A percentile compares a stretch with the other conserved stretches of the same genome.
These are phyloP conservation scores for Fopius arisanus DNA, from an alignment of 1,140 invertebrate species.

Conservation along the genomic window DNA sequence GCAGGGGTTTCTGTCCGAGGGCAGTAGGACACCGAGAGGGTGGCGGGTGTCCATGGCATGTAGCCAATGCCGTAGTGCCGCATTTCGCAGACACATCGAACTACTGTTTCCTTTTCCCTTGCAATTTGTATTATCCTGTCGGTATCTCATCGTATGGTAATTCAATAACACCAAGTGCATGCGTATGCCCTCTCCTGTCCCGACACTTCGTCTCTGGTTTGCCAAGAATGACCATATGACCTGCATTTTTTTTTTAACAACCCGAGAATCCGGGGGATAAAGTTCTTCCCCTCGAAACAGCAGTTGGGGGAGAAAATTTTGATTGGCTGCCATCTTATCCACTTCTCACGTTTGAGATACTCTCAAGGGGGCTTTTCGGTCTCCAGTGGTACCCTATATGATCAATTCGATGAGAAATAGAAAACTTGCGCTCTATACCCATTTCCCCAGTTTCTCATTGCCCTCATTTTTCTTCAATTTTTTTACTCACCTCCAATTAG, in stretches of 20 bases:
- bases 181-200: neutral
- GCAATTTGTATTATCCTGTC: slow-evolving; percentile 28
- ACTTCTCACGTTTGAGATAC: neutral
- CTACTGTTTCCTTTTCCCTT: slow-evolving; percentile 22
- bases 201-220: neutral
- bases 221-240: neutral
- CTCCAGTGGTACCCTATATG: neutral
- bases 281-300: neutral
- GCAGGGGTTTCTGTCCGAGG: neutral
- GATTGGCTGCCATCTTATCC: slow-evolving; percentile 17
- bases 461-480: neutral
- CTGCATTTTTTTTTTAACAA: neutral
- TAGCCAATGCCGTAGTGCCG: slow-evolving; percentile 57
- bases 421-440: slow-evolving; percentile 17
- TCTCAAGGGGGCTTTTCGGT: neutral
- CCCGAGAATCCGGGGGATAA: neutral
- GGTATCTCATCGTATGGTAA: slow-evolving; percentile 8
- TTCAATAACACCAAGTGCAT: neutral
- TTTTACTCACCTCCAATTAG: neutral
- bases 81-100: slow-evolving; percentile 46
- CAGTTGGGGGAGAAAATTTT: slow-evolving; percentile 11
- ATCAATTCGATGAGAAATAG: slow-evolving; percentile 3
- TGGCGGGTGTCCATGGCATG: slow-evolving; percentile 47
- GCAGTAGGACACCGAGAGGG: slow-evolving; percentile 37
- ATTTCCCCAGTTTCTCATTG: slow-evolving; percentile 19